Conservation (phyloP, 2,113 vertebrate genomes). For the Hippopotamus amphibius region DNA sequence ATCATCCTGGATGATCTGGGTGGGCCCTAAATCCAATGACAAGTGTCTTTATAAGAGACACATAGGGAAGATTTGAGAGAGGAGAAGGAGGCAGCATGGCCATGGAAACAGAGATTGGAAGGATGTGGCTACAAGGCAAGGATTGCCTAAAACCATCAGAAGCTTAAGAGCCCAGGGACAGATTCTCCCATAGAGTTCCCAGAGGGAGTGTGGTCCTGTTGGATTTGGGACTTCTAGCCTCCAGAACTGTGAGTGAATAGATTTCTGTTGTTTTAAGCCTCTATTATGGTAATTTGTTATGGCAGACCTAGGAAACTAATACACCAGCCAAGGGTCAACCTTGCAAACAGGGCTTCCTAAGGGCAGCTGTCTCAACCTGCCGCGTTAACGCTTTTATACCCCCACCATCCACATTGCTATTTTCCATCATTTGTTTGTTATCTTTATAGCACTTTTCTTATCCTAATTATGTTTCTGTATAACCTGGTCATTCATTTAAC, state of each 20-base stretch:
- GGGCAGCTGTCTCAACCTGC: background rate
- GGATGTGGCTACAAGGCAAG: background rate
- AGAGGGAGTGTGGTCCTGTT: background rate
- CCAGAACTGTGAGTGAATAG: background rate
- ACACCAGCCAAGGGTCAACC: background rate
- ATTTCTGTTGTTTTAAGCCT: background rate
- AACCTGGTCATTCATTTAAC: background rate
- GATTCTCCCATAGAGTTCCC: no score
- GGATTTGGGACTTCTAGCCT: background rate
- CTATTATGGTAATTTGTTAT: background rate
- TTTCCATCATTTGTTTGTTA: rapidly evolving
- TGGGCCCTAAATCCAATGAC: background rate
- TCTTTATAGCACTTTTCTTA: background rate
- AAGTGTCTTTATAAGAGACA: background rate
- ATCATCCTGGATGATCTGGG: background rate
- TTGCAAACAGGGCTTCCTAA: background rate
- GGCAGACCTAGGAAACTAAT: background rate
- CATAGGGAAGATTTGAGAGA: background rate
- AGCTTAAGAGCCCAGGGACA: background rate
- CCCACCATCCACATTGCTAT: rapidly evolving
- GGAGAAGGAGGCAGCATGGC: background rate
- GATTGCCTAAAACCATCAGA: background rate
- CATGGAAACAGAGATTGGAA: background rate
- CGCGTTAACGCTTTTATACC: background rate
- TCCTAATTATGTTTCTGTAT: no score